These are phyloP conservation scores for Steinernema feltiae DNA, from an alignment of 1,140 invertebrate species.

Conservation along the genomic window DNA sequence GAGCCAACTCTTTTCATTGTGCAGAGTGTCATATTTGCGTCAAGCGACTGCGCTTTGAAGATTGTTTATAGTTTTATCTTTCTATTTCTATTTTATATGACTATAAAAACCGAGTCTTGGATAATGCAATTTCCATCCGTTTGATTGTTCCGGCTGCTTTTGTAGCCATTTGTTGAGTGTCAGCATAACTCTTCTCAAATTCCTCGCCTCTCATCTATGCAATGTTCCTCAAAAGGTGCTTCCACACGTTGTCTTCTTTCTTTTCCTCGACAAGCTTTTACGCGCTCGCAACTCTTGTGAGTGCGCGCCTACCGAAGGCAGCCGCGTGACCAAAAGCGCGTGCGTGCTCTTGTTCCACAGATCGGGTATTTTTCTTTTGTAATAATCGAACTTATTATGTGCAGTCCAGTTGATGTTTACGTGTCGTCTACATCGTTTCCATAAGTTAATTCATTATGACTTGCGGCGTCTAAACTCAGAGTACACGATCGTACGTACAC, in stretches of 20 bases:
- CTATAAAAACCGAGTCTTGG: neutral
- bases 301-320: too few species aligned
- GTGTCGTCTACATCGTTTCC: neutral
- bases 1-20: neutral
- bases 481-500: neutral
- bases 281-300: neutral
- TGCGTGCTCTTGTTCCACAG: neutral
- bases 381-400: slow-evolving; percentile 6
- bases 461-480: neutral
- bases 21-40: neutral
- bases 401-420: slow-evolving; percentile 5
- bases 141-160: neutral
- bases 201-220: neutral
- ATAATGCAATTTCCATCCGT: neutral
- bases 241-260: neutral
- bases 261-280: neutral
- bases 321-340: too few species aligned
- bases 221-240: neutral
- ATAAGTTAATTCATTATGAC: neutral
- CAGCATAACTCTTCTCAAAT: neutral
- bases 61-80: neutral
- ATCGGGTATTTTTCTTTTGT: slow-evolving; percentile 11
- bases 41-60: neutral
- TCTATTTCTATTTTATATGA: neutral
- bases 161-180: neutral